Conservation (phyloP, 1,140 invertebrate species). For the Diabrotica virgifera region DNA sequence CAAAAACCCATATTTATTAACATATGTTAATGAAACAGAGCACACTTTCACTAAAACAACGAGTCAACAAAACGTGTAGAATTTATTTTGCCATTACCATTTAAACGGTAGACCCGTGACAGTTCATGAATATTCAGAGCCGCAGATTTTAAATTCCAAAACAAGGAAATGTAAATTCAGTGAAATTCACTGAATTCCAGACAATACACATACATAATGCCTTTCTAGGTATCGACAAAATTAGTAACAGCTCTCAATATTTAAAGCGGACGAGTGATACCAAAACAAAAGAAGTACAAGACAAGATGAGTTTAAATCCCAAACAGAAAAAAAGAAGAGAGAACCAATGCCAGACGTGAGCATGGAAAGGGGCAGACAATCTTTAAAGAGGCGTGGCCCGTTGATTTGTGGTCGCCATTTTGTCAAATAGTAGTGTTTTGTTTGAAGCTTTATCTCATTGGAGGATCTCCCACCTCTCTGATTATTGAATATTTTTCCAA, state of each 20-base stretch:
- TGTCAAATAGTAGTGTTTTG: slow-evolving; percentile 53
- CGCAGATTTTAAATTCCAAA: background rate
- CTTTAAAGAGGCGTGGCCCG: slow-evolving; percentile 46
- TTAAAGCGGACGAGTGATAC: slow-evolving; percentile 38
- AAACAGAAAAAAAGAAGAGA: slow-evolving; percentile 43
- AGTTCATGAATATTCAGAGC: slow-evolving; percentile 16
- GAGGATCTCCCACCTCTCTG: slow-evolving; percentile 47
- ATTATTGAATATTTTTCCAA: slow-evolving; percentile 8
- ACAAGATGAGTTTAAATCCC: slow-evolving; percentile 40
- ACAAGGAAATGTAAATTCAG: slow-evolving; percentile 5
- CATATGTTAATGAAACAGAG: too few relatives aligned
- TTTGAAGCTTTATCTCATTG: slow-evolving; percentile 50
- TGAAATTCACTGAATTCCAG: background rate
- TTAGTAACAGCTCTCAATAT: slow-evolving; percentile 39
- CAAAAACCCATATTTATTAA: too few relatives aligned
- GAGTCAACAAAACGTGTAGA: too few relatives aligned
- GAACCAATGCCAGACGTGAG: slow-evolving; percentile 48
- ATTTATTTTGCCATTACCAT: background rate
- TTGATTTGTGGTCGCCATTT: slow-evolving; percentile 52
- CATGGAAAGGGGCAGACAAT: slow-evolving; percentile 50
- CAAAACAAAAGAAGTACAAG: slow-evolving; percentile 44
- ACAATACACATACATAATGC: slow-evolving; percentile 15
- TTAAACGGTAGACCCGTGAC: background rate
- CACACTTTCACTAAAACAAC: too few relatives aligned
- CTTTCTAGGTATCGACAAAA: slow-evolving; percentile 26